These are phyloP conservation scores for Strigops habroptila DNA, from an alignment of 2,113 vertebrate species.

Conservation along the genomic window DNA sequence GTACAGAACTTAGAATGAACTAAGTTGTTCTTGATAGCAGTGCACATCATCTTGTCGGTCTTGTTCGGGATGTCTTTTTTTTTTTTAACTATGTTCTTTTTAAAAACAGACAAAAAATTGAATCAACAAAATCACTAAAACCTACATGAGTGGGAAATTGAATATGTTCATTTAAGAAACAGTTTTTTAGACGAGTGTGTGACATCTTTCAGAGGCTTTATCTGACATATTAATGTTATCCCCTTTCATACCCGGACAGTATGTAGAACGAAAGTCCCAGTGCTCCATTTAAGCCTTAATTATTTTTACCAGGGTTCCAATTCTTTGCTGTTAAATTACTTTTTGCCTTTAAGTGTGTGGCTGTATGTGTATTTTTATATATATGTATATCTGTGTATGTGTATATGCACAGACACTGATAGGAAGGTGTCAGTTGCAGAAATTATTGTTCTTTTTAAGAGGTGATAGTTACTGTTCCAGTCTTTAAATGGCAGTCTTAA, in stretches of 20 bases:
- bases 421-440: not conserved
- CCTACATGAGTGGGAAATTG: not conserved
- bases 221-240: not conserved
- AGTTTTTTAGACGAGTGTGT: not conserved
- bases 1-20: not conserved
- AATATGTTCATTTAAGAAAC: not conserved
- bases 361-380: not conserved
- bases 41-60: not conserved
- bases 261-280: conserved; percentile 3
- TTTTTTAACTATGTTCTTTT: not conserved
- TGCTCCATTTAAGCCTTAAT: not conserved
- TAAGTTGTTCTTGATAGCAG: not conserved
- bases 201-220: not conserved
- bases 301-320: not conserved
- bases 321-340: not conserved
- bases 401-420: not conserved
- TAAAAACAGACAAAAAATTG: not conserved
- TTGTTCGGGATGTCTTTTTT: not conserved
- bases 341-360: not conserved
- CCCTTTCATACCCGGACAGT: not conserved
- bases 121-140: not conserved
- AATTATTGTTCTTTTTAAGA: not conserved
- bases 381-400: not conserved
- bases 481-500: not conserved
- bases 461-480: not conserved